A percentile compares a stretch with the other conserved stretches of the same genome.
phyloP scores from a whole-genome alignment of 2,888 invertebrate genomes.

The Dasysyrphus albostriatus region DNA sequence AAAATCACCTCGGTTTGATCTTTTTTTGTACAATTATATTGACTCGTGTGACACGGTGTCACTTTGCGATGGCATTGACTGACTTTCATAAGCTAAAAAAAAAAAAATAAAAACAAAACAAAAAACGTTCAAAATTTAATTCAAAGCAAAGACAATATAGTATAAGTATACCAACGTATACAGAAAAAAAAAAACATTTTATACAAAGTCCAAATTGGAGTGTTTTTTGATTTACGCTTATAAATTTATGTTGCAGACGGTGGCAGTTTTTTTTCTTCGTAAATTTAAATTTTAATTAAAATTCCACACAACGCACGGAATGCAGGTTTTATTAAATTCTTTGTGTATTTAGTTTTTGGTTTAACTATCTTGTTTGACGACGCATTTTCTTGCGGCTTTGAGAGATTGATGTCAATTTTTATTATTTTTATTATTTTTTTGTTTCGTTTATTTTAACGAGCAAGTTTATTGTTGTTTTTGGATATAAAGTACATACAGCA shows the following conservation, averaged over 20 bases:
- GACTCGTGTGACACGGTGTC: slow-evolving; percentile 45
- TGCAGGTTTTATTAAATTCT: slow-evolving; percentile 45
- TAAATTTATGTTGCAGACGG: slow-evolving; percentile 25
- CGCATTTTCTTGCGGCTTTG: slow-evolving; percentile 41
- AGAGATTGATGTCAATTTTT: slow-evolving; percentile 35
- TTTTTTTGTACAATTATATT: slow-evolving; percentile 5
- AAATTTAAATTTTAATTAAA: slow-evolving; percentile 17
- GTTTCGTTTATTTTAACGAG: slow-evolving; percentile 2
- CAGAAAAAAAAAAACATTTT: not conserved
- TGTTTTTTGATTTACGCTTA: not conserved
- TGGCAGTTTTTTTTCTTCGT: slow-evolving; percentile 18
- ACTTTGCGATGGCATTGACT: slow-evolving; percentile 63
- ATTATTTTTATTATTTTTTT: not conserved
- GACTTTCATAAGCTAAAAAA: slow-evolving; percentile 60
- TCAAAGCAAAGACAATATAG: not conserved
- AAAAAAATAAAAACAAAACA: slow-evolving; percentile 31
- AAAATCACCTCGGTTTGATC: slow-evolving; percentile 54
- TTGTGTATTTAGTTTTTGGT: slow-evolving; percentile 20
- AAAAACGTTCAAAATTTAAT: slow-evolving; percentile 41
- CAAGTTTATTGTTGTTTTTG: slow-evolving; percentile 9
- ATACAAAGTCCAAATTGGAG: not conserved
- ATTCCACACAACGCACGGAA: slow-evolving; percentile 35
- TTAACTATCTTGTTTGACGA: slow-evolving; percentile 29
- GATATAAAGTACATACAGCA: slow-evolving; percentile 1
- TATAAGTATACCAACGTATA: not conserved